Conservation (phyloP, 2,888 invertebrate species). For the Ennomos quercinarius region DNA sequence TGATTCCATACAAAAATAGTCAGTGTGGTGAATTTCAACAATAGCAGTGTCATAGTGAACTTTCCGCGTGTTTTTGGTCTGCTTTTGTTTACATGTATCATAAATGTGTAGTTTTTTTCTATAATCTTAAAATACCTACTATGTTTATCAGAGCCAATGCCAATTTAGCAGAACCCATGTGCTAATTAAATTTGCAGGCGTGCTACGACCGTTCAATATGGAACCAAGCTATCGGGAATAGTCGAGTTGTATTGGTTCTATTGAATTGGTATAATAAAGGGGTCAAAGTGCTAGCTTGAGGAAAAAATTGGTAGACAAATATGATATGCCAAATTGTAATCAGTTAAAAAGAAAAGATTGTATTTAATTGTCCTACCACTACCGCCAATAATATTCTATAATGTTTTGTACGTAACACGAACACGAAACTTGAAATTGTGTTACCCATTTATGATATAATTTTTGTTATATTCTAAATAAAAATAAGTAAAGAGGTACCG, state of each 20-base stretch:
- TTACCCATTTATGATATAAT: no score
- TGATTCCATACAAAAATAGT: background rate
- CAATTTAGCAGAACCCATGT: conserved; percentile 41
- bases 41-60: conserved; percentile 26
- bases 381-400: no score
- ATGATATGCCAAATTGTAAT: no score
- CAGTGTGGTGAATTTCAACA: conserved; percentile 3
- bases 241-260: conserved; percentile 18
- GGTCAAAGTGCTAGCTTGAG: no score
- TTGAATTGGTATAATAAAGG: background rate
- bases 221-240: conserved; percentile 38
- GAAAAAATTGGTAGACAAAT: no score
- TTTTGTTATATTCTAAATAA: no score
- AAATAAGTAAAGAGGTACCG: no score
- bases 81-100: conserved; percentile 50
- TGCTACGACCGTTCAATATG: conserved; percentile 50
- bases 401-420: no score
- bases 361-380: no score
- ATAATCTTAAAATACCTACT: conserved; percentile 20
- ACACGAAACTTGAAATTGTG: no score
- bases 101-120: conserved; percentile 37
- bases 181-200: conserved; percentile 59
- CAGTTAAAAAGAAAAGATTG: no score
- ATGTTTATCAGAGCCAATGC: conserved; percentile 37
- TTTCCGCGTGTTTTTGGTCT: conserved; percentile 46